A percentile compares a stretch with the other conserved stretches of the same genome.
These are phyloP conservation scores for Syrista parreyssii DNA, from an alignment of 2,888 invertebrate genomes.

Conservation along the genomic window DNA sequence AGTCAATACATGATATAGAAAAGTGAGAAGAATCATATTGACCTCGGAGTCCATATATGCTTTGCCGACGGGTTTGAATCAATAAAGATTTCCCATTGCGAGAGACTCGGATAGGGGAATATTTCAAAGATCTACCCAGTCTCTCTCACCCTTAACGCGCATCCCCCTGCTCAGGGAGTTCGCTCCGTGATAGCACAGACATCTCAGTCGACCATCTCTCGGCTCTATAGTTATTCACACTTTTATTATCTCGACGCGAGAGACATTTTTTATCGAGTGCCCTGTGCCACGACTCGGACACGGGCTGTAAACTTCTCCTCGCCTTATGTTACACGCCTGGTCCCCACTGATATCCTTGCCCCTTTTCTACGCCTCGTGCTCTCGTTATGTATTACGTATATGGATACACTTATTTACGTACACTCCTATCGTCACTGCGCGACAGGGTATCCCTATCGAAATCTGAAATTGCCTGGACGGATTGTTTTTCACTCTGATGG, in stretches of 20 bases:
- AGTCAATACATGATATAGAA: not conserved
- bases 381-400: not conserved
- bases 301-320: slow-evolving; percentile 52
- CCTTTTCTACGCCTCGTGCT: not conserved
- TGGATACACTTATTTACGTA: not conserved
- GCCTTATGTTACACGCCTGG: slow-evolving; percentile 22
- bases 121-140: slow-evolving; percentile 56
- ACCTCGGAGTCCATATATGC: slow-evolving; percentile 51
- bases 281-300: slow-evolving; percentile 47
- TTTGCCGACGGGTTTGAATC: slow-evolving; percentile 56
- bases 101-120: slow-evolving; percentile 49
- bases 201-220: not conserved
- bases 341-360: slow-evolving; percentile 20
- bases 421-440: not conserved
- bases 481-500: not conserved
- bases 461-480: slow-evolving; percentile 1
- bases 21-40: slow-evolving; percentile 52
- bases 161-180: slow-evolving; percentile 6
- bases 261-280: slow-evolving; percentile 58
- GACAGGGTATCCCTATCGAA: not conserved
- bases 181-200: not conserved
- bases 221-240: slow-evolving; percentile 51
- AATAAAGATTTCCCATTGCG: slow-evolving; percentile 62
- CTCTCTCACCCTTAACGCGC: slow-evolving; percentile 24
- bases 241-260: slow-evolving; percentile 59